Percentiles rank a stretch among this genome's conserved stretches.
Evolutionary conservation across 2,113 vertebrate species (phyloP).

Genomic region (Eulemur macaco): DNA sequence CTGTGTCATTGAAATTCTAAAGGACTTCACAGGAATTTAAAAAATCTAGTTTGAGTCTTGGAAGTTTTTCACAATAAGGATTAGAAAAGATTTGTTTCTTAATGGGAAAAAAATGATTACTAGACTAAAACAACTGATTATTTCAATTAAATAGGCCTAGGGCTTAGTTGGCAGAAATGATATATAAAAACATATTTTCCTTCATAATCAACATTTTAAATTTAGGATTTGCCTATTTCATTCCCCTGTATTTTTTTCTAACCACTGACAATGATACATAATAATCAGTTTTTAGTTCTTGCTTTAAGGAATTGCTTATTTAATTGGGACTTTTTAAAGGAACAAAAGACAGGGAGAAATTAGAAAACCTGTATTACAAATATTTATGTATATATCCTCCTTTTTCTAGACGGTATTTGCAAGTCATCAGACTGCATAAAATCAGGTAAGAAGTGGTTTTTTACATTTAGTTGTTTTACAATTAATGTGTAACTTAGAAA

Average conservation of each 20-base stretch:
- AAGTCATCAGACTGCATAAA: constrained; percentile 94
- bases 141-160: constrained; percentile 18
- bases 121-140: constrained; percentile 46
- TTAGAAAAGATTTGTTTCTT: constrained; percentile 4
- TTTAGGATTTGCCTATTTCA: constrained; percentile 13
- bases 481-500: background rate
- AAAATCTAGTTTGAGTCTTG: constrained; percentile 38
- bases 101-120: background rate
- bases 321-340: constrained; percentile 14
- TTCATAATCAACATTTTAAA: background rate
- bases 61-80: background rate
- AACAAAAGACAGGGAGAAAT: constrained; percentile 12
- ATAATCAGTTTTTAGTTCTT: background rate
- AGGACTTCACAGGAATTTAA: background rate
- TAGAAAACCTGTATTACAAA: background rate
- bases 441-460: constrained; percentile 89
- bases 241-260: background rate
- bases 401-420: constrained; percentile 91
- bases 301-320: constrained; percentile 12
- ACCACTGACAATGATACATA: background rate
- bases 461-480: background rate
- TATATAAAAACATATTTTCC: background rate
- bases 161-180: constrained; percentile 52
- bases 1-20: background rate
- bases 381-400: constrained; percentile 41